A percentile compares a stretch with the other conserved stretches of the same genome.
phyloP scores from a whole-genome alignment of 2,888 invertebrate species.

The Pyrochroa serraticornis region DNA sequence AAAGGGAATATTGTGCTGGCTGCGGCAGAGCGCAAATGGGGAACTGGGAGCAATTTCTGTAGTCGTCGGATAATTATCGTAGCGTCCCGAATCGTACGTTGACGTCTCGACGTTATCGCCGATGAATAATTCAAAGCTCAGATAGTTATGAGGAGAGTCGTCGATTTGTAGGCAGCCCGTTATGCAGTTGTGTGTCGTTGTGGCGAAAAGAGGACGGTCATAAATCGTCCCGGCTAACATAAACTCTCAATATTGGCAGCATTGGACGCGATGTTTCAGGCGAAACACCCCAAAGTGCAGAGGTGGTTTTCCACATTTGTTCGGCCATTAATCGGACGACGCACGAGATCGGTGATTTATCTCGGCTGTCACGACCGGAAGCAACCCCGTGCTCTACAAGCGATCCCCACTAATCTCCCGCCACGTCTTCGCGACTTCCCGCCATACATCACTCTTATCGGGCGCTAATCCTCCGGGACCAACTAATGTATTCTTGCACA shows the following conservation, averaged over 20 bases:
- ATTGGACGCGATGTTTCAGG: conserved; percentile 41
- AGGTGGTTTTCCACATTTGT: conserved; percentile 59
- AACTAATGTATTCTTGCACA: conserved; percentile 43
- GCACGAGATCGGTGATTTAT: conserved; percentile 55
- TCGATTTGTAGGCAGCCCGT: too few species aligned
- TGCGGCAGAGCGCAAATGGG: too few species aligned
- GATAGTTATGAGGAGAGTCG: too few species aligned
- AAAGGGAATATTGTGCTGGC: too few species aligned
- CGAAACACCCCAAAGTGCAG: conserved; percentile 51
- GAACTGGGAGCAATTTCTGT: too few species aligned
- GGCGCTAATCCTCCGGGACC: conserved; percentile 50
- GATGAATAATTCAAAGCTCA: too few species aligned
- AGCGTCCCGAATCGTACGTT: too few species aligned
- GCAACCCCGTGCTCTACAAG: conserved; percentile 57
- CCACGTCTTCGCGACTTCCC: conserved; percentile 58
- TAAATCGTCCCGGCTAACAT: conserved; percentile 41
- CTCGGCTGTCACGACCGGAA: conserved; percentile 57
- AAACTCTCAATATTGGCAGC: conserved; percentile 46
- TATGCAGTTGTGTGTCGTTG: too few species aligned
- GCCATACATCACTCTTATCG: conserved; percentile 57
- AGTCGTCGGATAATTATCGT: too few species aligned
- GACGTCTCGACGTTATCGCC: too few species aligned
- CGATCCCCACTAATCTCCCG: conserved; percentile 57
- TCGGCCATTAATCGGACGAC: conserved; percentile 56
- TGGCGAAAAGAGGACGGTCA: conserved; percentile 13